A percentile compares a stretch with the other conserved stretches of the same genome.
Evolutionary conservation across 92 coral and sea anemone species (phyloP).

Genomic region (Ricordea florida): DNA sequence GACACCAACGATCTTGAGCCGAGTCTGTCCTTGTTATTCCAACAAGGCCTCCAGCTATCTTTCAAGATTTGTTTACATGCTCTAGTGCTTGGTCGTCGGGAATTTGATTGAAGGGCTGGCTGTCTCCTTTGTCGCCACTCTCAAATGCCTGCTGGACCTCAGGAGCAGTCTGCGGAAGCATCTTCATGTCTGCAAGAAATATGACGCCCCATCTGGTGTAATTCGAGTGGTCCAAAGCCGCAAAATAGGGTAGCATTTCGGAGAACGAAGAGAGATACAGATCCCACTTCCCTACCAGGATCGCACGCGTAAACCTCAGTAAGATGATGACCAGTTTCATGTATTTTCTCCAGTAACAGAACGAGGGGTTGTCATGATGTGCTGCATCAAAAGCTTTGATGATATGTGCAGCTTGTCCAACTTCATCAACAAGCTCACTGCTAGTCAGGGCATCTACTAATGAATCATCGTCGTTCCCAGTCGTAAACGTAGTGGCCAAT

Average conservation of each 20-base stretch:
- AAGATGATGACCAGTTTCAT: slow-evolving; percentile 48
- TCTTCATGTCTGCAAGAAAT: slow-evolving; percentile 64
- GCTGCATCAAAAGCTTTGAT: slow-evolving; percentile 41
- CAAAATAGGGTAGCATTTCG: slow-evolving; percentile 80
- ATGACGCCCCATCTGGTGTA: slow-evolving; percentile 70
- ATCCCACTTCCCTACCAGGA: slow-evolving; percentile 73
- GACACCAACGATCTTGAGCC: slow-evolving; percentile 55
- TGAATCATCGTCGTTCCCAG: too few species aligned
- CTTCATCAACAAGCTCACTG: not conserved
- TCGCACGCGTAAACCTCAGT: slow-evolving; percentile 65
- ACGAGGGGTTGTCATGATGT: slow-evolving; percentile 38
- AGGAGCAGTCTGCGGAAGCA: slow-evolving; percentile 55
- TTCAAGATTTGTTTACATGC: slow-evolving; percentile 67
- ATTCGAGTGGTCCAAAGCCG: slow-evolving; percentile 61
- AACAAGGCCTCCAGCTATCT: slow-evolving; percentile 63
- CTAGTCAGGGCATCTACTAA: too few species aligned
- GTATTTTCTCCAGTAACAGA: slow-evolving; percentile 63
- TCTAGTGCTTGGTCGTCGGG: slow-evolving; percentile 72
- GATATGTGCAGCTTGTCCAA: not conserved
- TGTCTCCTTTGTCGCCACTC: slow-evolving; percentile 64
- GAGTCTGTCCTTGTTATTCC: slow-evolving; percentile 64
- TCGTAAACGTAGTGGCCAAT: too few species aligned
- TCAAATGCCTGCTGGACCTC: slow-evolving; percentile 61
- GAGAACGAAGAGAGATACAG: slow-evolving; percentile 69
- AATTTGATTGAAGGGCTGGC: slow-evolving; percentile 36